phyloP scores from a whole-genome alignment of 2,888 invertebrate genomes.

The Eupeodes latifasciatus region DNA sequence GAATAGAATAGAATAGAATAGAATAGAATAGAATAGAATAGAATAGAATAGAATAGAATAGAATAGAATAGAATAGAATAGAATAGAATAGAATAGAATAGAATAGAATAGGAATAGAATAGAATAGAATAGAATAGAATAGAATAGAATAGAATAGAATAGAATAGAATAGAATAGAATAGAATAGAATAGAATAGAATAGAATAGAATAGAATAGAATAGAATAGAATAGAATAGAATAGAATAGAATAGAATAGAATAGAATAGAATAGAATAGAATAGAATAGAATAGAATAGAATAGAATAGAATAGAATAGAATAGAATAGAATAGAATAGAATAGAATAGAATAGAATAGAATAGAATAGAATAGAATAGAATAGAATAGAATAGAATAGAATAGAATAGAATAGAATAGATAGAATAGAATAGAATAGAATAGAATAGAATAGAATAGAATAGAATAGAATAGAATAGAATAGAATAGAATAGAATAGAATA shows the following conservation, averaged over 20 bases:
- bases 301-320: conserved; percentile 1
- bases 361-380: conserved; percentile 1
- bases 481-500: neutral
- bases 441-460: conserved; percentile 1
- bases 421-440: neutral
- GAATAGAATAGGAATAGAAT: conserved; percentile 1
- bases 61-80: conserved; percentile 1
- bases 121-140: conserved; percentile 1
- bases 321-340: conserved; percentile 1
- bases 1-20: conserved; percentile 1
- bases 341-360: conserved; percentile 1
- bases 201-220: conserved; percentile 1
- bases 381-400: conserved; percentile 1
- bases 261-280: conserved; percentile 1
- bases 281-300: conserved; percentile 1
- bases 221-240: conserved; percentile 1
- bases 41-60: conserved; percentile 1
- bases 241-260: conserved; percentile 1
- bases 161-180: conserved; percentile 1
- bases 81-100: conserved; percentile 1
- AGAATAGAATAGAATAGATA: conserved; percentile 1
- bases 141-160: conserved; percentile 1
- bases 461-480: neutral
- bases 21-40: conserved; percentile 1
- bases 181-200: neutral